phyloP scores from a whole-genome alignment of 2,113 vertebrate species.

The Hydropotes inermis region DNA sequence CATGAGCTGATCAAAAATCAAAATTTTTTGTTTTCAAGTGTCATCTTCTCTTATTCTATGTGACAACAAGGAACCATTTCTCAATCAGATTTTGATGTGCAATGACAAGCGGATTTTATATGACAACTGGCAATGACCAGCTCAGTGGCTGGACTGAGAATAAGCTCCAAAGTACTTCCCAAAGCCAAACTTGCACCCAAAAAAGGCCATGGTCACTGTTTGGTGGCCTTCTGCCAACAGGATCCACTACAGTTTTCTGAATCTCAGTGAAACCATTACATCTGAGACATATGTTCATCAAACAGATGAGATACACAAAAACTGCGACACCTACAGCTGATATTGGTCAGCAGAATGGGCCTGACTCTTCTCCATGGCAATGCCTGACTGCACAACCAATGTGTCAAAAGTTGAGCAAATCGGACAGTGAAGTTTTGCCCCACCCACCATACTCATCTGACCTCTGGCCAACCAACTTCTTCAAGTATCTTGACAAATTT shows the following conservation, averaged over 20 bases:
- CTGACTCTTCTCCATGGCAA: neutral
- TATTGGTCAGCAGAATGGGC: neutral
- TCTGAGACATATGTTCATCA: neutral
- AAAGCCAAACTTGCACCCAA: neutral
- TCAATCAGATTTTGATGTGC: neutral
- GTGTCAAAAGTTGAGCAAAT: neutral
- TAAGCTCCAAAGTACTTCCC: neutral
- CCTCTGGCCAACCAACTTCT: neutral
- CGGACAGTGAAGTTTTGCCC: neutral
- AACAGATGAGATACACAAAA: rapidly evolving
- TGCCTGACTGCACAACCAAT: neutral
- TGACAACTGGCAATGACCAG: neutral
- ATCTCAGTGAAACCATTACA: neutral
- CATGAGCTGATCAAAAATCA: neutral
- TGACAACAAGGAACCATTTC: neutral
- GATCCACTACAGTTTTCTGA: neutral
- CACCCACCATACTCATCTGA: neutral
- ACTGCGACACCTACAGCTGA: neutral
- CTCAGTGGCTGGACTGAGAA: rapidly evolving
- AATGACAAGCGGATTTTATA: neutral
- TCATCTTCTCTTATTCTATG: neutral
- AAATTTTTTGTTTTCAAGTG: neutral
- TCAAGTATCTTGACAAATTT: neutral
- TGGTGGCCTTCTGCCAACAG: neutral
- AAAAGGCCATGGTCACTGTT: neutral